Conservation (phyloP, 2,888 invertebrate genomes). For the Lottia gigantea region DNA sequence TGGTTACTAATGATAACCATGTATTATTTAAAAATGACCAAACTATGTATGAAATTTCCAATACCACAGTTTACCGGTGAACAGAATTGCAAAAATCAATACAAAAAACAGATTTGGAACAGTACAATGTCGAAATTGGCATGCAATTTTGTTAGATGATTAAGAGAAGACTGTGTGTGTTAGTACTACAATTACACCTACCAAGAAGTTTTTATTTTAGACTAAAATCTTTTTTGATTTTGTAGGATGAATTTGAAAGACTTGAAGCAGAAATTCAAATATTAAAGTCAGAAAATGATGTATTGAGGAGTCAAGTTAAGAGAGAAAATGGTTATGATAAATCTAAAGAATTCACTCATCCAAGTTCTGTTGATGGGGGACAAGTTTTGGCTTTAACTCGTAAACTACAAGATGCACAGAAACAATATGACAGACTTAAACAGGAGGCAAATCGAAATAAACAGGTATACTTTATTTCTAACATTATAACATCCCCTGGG, state of each 20-base stretch:
- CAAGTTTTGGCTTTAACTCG: conserved; percentile 43
- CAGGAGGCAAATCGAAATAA: conserved; percentile 50
- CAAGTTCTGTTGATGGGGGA: conserved; percentile 30
- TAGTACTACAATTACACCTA: too few relatives aligned
- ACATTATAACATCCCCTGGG: too few relatives aligned
- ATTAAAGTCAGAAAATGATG: conserved; percentile 50
- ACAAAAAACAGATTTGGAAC: too few relatives aligned
- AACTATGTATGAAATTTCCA: too few relatives aligned
- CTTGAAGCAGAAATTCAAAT: conserved; percentile 43
- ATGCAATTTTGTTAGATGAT: too few relatives aligned
- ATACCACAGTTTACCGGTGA: too few relatives aligned
- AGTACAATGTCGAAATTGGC: too few relatives aligned
- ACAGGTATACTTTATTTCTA: conserved; percentile 39
- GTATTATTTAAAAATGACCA: too few relatives aligned
- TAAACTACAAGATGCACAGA: conserved; percentile 59
- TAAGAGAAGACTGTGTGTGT: too few relatives aligned
- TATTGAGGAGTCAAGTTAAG: conserved; percentile 44
- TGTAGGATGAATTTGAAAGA: conserved; percentile 56
- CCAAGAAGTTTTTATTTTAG: too few relatives aligned
- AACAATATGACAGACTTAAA: conserved; percentile 54
- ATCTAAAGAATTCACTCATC: conserved; percentile 17
- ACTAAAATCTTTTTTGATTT: not conserved
- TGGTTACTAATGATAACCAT: too few relatives aligned
- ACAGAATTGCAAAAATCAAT: too few relatives aligned
- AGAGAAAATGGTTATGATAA: conserved; percentile 23